Evolutionary conservation across 2,797 vertebrate genomes (phyloP), one percentile per base, ranked within the genome.

Genomic region (Pseudochaenichthys georgianus): DNA sequence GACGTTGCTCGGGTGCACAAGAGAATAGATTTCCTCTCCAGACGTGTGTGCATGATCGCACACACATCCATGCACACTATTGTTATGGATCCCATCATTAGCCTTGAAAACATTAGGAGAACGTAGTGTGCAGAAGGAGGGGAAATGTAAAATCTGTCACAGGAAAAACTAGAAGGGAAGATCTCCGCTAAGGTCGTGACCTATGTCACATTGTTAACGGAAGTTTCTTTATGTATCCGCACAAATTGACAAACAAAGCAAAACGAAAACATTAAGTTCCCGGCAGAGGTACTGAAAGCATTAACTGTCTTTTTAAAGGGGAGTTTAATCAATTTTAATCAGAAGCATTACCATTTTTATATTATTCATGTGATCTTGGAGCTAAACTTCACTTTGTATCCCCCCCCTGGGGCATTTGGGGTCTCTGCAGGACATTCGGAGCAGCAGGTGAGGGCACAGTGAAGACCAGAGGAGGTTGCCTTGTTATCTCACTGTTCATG

Each of bases 11-110:
- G 55, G 66, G 63, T 80, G 73, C 72, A 77, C 60, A 78, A 79
- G 71, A 87, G 79, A 85, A 86, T 76, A 84, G 62, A 70, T 83
- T 92, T 91, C 81, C 86, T 90, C 83, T 87, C 77, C 67, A 91
- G 88, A 89, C 88, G 41, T 78, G 53, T 71, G 71, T 66, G 73
- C 75, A 71, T 60, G 59, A 69, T 73, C 59, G 38, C 68, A 78
- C 15, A 53, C 31, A 71, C 59, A 42, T 51, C 8, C 41, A 31
- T 41, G 57, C 13, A 50, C n/a, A 46, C 15, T 51, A 74, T 79
- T 87, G 77, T 78, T 77, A 12, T 19, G 21, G 34, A 81, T 72
- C 17, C 67, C 68, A 51, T 74, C 63, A 34, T 55, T 53, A 45
- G 54, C 4, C 4, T 13, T 21, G 4, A 64, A 60, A 11, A 65